Conservation (phyloP, 2,797 vertebrate genomes). For the Sebastes diaconus region DNA sequence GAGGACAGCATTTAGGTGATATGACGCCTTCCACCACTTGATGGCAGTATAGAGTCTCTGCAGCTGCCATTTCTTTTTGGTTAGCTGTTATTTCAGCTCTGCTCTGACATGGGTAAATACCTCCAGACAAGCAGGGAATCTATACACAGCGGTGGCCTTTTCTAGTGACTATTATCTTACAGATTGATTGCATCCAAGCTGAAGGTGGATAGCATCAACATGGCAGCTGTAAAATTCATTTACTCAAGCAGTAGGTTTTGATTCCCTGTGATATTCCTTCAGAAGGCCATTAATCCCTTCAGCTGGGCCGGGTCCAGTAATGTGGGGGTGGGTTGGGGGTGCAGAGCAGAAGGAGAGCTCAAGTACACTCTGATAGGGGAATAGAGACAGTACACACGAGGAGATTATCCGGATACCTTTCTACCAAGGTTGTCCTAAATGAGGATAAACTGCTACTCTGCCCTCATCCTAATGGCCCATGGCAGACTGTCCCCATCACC, state of each 20-base stretch:
- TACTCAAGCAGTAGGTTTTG: constrained; percentile 21
- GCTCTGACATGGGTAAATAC: constrained; percentile 27
- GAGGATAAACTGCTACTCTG: constrained; percentile 48
- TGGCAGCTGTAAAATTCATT: constrained; percentile 42
- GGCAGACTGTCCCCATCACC: constrained; percentile 31
- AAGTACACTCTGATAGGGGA: constrained; percentile 40
- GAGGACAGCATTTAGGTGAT: neutral
- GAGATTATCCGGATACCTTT: constrained; percentile 49
- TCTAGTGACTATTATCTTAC: neutral
- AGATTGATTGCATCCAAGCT: neutral
- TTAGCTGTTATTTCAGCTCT: neutral
- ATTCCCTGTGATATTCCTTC: constrained; percentile 48
- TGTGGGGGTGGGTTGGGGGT: constrained; percentile 12
- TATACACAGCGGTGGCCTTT: neutral
- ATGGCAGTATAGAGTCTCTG: constrained; percentile 46
- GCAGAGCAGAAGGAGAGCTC: constrained; percentile 61
- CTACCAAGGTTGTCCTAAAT: constrained; percentile 54
- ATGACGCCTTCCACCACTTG: neutral
- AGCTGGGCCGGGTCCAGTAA: constrained; percentile 51
- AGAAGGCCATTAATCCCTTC: constrained; percentile 57
- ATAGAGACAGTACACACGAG: constrained; percentile 5
- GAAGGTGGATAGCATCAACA: constrained; percentile 2
- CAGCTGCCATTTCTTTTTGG: neutral
- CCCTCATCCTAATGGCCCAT: constrained; percentile 35
- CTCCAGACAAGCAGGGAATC: constrained; percentile 16